phyloP scores from a whole-genome alignment of 2,113 vertebrate genomes.

The Synchiropus splendidus region DNA sequence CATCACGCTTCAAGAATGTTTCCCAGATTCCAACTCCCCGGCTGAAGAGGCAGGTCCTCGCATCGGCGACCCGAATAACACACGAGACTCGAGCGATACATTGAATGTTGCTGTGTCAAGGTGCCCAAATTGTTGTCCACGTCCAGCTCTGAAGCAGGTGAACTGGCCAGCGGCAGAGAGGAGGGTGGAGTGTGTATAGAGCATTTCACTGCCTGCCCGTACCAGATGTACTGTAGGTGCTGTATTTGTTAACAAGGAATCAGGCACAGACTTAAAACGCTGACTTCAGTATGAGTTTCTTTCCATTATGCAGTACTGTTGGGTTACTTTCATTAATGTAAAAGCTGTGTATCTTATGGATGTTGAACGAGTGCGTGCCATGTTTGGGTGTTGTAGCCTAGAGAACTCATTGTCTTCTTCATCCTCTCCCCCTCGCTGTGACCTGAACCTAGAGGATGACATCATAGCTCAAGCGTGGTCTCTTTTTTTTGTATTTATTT shows the following conservation, averaged over 20 bases:
- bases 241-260: slow-evolving; percentile 37
- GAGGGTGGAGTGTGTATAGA: slow-evolving; percentile 26
- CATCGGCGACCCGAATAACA: no score
- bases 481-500: slow-evolving; percentile 8
- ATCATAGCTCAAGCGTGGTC: slow-evolving; percentile 14
- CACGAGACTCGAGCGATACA: no score
- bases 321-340: slow-evolving; percentile 39
- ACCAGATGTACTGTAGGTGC: slow-evolving; percentile 40
- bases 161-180: slow-evolving; percentile 6
- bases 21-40: no score
- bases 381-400: slow-evolving; percentile 35
- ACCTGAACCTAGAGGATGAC: slow-evolving; percentile 16
- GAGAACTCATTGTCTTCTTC: slow-evolving; percentile 23
- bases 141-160: background rate
- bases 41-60: no score
- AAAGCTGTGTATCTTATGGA: slow-evolving; percentile 36
- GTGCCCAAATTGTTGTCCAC: no score
- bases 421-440: slow-evolving; percentile 29
- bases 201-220: slow-evolving; percentile 60
- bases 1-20: no score
- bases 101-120: no score
- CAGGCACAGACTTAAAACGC: slow-evolving; percentile 18
- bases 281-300: slow-evolving; percentile 10
- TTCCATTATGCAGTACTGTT: slow-evolving; percentile 37
- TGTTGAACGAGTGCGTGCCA: slow-evolving; percentile 23